Evolutionary conservation across 30 jellyfish, hydroid and myxozoan species (phyloP).

Genomic region (Phacellophora camtschatica): DNA sequence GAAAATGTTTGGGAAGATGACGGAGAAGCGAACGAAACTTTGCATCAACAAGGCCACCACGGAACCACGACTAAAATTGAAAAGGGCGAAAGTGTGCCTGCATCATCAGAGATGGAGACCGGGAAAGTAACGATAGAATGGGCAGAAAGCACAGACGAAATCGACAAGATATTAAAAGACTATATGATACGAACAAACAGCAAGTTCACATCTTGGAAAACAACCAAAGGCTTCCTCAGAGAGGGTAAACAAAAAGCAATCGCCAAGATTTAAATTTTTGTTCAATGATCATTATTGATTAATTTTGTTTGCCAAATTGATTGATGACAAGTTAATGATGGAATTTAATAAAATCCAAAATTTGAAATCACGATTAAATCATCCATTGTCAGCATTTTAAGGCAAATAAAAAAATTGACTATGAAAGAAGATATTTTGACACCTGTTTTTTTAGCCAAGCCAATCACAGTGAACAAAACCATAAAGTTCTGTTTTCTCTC

Average conservation of each 20-base stretch:
- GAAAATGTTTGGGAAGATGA: not conserved
- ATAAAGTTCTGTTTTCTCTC: too few relatives aligned
- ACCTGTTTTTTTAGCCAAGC: too few relatives aligned
- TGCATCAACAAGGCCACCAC: not conserved
- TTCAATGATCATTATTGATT: too few relatives aligned
- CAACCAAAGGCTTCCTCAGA: conserved; percentile 30
- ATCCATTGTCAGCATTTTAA: too few relatives aligned
- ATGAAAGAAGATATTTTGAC: too few relatives aligned
- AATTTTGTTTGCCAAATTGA: too few relatives aligned
- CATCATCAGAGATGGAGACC: not conserved
- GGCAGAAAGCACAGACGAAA: conserved; percentile 25
- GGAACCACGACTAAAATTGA: not conserved
- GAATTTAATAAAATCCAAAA: too few relatives aligned
- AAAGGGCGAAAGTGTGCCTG: not conserved
- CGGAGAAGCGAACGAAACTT: not conserved
- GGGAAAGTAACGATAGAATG: conserved; percentile 32
- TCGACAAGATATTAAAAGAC: conserved; percentile 8
- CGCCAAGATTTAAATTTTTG: not conserved
- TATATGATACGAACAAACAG: conserved; percentile 20
- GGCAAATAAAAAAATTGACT: too few relatives aligned
- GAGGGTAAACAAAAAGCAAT: not conserved
- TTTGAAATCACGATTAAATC: too few relatives aligned
- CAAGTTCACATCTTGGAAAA: conserved; percentile 34
- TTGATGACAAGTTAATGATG: too few relatives aligned
- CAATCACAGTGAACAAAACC: too few relatives aligned